Base-by-base conservation (phyloP, 2,797 vertebrate species). In the Coranthus polyacanthus region DNA sequence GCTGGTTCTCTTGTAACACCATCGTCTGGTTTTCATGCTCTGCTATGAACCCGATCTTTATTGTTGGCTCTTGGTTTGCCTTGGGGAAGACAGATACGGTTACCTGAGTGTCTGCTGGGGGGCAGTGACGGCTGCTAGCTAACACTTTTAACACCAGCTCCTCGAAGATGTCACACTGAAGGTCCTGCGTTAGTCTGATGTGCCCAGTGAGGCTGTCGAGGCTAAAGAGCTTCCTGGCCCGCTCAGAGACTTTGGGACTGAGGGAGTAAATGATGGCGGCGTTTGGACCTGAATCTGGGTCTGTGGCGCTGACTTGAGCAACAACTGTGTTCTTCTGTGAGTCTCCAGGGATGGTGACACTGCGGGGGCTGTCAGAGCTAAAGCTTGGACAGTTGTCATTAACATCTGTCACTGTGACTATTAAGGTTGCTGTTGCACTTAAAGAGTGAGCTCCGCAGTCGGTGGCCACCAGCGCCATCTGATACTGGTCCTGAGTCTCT, bases 361-460 rank as follows among this genome's bases (percentile, higher is more conserved):
- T 59, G 20, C 13, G 57, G 6, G 82, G 81, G 56, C 85, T 90
- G 43, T 88, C 79, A 0, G 79, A 20, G 47, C 67, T 75, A 52
- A 94, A 95, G 57, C 73, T 77, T 3, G 94, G 94, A 81, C 94
- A 96, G 77, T 95, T 93, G 81, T 96, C 95, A 51, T 95, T 90
- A 54, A 94, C 83, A 58, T 96, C 94, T 24, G 76, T 88, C 81
- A 96, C 89, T 13, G 85, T 87, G 53, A 95, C 86, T 46, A 84
- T 78, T 66, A 96, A 71, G 64, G 80, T 79, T 42, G 79, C 89
- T 5, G 80, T 88, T 21, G 88, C 87, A 68, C 86, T 94, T 46
- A 91, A 84, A 68, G 90, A 82, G 13, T 76, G 71, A 15, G 63
- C 20, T 18, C 93, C 91, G 2, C 80, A 16, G 61, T 95, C 94